Evolutionary conservation across 2,797 vertebrate species (phyloP), one percentile per base, ranked within the genome.

Genomic region (Catharus ustulatus): DNA sequence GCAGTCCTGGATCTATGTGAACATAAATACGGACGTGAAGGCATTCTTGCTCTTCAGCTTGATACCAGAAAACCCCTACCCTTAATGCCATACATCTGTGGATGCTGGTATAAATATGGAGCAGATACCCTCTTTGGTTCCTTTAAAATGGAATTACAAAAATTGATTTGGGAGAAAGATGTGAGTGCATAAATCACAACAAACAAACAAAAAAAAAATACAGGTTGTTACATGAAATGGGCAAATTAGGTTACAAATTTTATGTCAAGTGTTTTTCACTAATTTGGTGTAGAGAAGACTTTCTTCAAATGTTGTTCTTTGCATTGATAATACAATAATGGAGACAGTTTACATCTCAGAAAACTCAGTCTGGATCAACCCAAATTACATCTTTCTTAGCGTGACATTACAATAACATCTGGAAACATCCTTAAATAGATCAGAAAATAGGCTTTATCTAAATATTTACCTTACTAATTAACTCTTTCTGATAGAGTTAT

Each of bases 401-500:
- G 0, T 45, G 51, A 48, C 58, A 38, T 12, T 52, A 51, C 24
- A 63, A 52, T 72, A 93, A 67, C 29, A 49, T 80, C 61, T 84
- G 62, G 34, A 84, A 92, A 48, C 49, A 81, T 49, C n/a, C 45
- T 52, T 82, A 62, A 62, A 32, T 13, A 83, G 61, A 74, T 57
- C 27, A 89, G 42, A 54, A 89, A 89, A 89, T 77, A 75, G 16
- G 23, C 36, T 93, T 92, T 89, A 43, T 69, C 58, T 92, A 81
- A 92, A 64, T 87, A 62, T 24, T 84, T 69, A 78, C 51, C 62
- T 82, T 68, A 45, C 14, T 82, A 66, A 92, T 84, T 63, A 85
- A 32, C 15, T 80, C 29, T 48, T 87, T 43, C 49, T 86, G 18
- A 32, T 34, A 58, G n/a, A 69, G 11, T 29, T 89, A 5, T 1